These are phyloP conservation scores for Phenganax stokvisi DNA, from an alignment of 92 coral and sea anemone genomes.

Conservation along the genomic window DNA sequence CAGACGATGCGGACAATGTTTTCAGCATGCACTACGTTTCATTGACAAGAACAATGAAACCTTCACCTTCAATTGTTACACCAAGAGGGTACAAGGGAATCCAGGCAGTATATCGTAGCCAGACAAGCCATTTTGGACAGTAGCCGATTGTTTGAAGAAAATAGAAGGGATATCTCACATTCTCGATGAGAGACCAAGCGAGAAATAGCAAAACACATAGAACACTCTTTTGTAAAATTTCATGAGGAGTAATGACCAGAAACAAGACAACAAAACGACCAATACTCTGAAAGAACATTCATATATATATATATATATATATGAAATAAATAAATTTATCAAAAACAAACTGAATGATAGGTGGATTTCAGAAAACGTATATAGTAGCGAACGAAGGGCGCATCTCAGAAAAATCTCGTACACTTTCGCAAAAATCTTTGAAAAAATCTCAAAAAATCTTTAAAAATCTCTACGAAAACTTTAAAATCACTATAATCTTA, in stretches of 20 bases:
- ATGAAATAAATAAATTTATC: too few relatives aligned
- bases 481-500: too few relatives aligned
- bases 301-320: too few relatives aligned
- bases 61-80: constrained; percentile 67
- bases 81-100: constrained; percentile 92
- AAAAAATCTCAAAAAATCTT: too few relatives aligned
- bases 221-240: constrained; percentile 68
- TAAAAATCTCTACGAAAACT: too few relatives aligned
- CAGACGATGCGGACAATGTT: background rate
- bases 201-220: constrained; percentile 65
- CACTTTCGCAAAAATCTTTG: too few relatives aligned
- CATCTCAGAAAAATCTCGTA: too few relatives aligned
- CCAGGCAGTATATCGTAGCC: constrained; percentile 93
- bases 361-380: too few relatives aligned
- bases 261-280: constrained; percentile 79
- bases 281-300: constrained; percentile 49
- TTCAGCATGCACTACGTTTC: background rate
- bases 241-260: constrained; percentile 72
- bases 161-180: constrained; percentile 89
- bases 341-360: too few relatives aligned
- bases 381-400: too few relatives aligned
- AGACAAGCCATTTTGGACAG: constrained; percentile 71
- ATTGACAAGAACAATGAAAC: background rate
- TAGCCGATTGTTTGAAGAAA: constrained; percentile 66
- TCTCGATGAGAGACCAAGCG: constrained; percentile 90